A percentile compares a stretch with the other conserved stretches of the same genome.
These are phyloP conservation scores for Champsocephalus gunnari DNA, from an alignment of 2,797 vertebrate genomes.

Conservation along the genomic window DNA sequence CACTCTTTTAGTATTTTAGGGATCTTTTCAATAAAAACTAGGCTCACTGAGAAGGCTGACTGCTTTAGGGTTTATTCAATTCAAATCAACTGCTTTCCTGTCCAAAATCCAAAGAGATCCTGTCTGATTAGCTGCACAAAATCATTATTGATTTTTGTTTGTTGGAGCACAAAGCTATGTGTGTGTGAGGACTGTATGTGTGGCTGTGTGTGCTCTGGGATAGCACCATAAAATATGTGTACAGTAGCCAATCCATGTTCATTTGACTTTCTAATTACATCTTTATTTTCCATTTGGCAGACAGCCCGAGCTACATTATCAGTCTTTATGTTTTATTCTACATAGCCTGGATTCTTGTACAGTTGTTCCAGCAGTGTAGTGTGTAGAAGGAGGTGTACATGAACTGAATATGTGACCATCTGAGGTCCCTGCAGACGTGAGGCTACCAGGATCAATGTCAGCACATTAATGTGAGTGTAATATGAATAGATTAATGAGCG, in stretches of 20 bases:
- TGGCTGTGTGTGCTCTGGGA: conserved; percentile 19
- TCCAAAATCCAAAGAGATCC: conserved; percentile 55
- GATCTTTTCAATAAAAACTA: conserved; percentile 24
- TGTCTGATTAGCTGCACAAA: conserved; percentile 67
- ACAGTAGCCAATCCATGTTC: conserved; percentile 58
- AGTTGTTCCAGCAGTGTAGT: not conserved
- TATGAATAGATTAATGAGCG: conserved; percentile 58
- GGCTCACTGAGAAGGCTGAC: conserved; percentile 22
- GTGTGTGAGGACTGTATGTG: conserved; percentile 12
- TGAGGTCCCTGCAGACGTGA: conserved; percentile 37
- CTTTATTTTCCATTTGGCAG: conserved; percentile 64
- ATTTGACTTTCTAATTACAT: conserved; percentile 66
- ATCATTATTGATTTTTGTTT: conserved; percentile 66
- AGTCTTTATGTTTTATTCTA: conserved; percentile 17
- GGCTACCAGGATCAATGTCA: conserved; percentile 49
- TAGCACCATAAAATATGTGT: conserved; percentile 45
- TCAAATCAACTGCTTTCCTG: conserved; percentile 50
- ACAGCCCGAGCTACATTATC: conserved; percentile 35
- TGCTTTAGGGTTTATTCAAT: conserved; percentile 51
- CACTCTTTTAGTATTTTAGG: conserved; percentile 13
- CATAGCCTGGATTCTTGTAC: not conserved
- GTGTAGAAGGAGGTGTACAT: not conserved
- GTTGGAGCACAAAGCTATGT: conserved; percentile 26
- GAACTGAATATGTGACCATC: conserved; percentile 26
- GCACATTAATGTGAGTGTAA: conserved; percentile 61